These are phyloP conservation scores for Leptogaster cylindrica DNA, from an alignment of 2,888 invertebrate genomes.

Conservation along the genomic window DNA sequence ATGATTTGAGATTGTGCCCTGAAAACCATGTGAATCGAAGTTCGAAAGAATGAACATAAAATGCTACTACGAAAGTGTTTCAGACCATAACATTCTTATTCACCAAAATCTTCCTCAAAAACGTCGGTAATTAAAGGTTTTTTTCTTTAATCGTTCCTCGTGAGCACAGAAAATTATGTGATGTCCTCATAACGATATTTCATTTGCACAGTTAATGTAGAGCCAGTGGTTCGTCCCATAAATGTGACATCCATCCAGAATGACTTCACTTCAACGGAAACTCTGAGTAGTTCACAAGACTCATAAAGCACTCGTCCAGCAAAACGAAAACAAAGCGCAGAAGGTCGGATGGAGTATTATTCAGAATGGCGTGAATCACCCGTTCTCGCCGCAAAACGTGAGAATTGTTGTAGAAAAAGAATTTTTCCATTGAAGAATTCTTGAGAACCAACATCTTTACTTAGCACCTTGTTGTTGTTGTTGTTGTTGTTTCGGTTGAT, in stretches of 20 bases:
- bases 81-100: no score
- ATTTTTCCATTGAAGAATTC: slow-evolving; percentile 32
- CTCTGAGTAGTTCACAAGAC: slow-evolving; percentile 28
- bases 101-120: no score
- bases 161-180: no score
- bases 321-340: slow-evolving; percentile 25
- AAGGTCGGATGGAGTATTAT: slow-evolving; percentile 34
- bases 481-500: no score
- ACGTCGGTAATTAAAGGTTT: no score
- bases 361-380: slow-evolving; percentile 28
- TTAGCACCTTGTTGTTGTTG: not conserved
- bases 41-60: no score
- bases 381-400: slow-evolving; percentile 27
- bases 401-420: slow-evolving; percentile 27
- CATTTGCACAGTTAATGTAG: slow-evolving; percentile 1
- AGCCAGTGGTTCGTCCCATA: slow-evolving; percentile 20
- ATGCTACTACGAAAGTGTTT: no score
- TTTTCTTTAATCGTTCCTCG: no score
- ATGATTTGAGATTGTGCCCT: no score
- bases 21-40: no score
- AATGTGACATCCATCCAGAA: slow-evolving; percentile 19
- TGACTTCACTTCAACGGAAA: slow-evolving; percentile 32
- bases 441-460: not conserved
- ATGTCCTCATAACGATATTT: no score
- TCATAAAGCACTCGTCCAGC: slow-evolving; percentile 18